Percentiles rank a stretch among this genome's conserved stretches.
Conservation (phyloP, 2,888 invertebrate genomes). For the Sminthurinus aureus region DNA sequence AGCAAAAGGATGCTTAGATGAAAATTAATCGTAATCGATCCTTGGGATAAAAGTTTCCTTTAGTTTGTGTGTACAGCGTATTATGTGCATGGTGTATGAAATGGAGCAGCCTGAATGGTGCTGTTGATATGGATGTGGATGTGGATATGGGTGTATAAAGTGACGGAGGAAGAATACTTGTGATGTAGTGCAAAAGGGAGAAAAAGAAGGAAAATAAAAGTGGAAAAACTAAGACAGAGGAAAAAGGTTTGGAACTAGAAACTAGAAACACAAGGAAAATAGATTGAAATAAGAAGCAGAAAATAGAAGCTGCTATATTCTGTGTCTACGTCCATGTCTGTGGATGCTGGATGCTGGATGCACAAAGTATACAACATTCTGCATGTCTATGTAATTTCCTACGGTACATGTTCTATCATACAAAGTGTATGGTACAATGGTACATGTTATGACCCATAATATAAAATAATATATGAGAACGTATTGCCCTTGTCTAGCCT, state of each 20-base stretch:
- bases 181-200: background rate
- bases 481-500: background rate
- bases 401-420: background rate
- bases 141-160: too few relatives aligned
- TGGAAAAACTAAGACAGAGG: background rate
- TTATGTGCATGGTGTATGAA: background rate
- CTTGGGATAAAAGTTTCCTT: constrained; percentile 20
- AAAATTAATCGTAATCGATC: constrained; percentile 35
- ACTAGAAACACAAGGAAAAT: too few relatives aligned
- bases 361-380: too few relatives aligned
- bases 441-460: background rate
- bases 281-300: too few relatives aligned
- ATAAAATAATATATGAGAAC: background rate
- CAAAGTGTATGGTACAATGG: background rate
- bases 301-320: too few relatives aligned
- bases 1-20: constrained; percentile 27
- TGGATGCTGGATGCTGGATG: too few relatives aligned
- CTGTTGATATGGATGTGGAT: too few relatives aligned
- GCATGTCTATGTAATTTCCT: too few relatives aligned
- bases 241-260: too few relatives aligned
- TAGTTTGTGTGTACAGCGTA: background rate
- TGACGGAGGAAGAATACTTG: too few relatives aligned
- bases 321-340: too few relatives aligned
- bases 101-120: too few relatives aligned
- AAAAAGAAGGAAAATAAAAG: background rate